Evolutionary conservation across 2,888 invertebrate genomes (phyloP).

Genomic region (Synergus itoensis): DNA sequence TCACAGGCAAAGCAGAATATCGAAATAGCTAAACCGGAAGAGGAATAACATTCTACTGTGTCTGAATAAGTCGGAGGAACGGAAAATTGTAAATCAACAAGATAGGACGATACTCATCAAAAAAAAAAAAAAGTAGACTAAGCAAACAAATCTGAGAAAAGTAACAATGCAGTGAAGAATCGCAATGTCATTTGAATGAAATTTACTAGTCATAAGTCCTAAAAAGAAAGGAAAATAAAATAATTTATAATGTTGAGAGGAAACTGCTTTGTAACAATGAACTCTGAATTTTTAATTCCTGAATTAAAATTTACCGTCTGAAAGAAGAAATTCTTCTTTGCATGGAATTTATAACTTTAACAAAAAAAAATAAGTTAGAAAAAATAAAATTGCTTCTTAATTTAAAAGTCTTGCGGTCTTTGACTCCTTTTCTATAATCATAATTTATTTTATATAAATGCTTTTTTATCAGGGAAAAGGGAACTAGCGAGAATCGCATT

Average conservation of each 20-base stretch:
- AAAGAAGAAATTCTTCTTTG: background rate
- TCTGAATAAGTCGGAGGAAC: too few species aligned
- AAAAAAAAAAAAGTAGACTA: background rate
- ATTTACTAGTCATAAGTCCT: background rate
- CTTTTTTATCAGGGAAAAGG: background rate
- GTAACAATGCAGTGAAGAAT: background rate
- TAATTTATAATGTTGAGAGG: background rate
- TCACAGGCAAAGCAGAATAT: too few species aligned
- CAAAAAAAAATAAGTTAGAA: background rate
- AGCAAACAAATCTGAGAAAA: background rate
- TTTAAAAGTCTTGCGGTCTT: background rate
- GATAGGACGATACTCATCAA: too few species aligned
- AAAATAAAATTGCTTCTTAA: background rate
- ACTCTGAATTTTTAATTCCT: background rate
- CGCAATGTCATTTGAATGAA: background rate
- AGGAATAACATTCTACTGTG: too few species aligned
- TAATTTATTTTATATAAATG: background rate
- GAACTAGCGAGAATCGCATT: background rate
- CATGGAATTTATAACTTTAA: background rate
- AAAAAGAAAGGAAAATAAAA: background rate
- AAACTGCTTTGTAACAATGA: background rate
- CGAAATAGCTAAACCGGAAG: too few species aligned
- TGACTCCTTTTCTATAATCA: background rate
- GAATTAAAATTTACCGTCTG: background rate
- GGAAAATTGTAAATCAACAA: too few species aligned